A percentile compares a stretch with the other conserved stretches of the same genome.
These are phyloP conservation scores for Acheta domesticus DNA, from an alignment of 2,888 invertebrate species.

Conservation along the genomic window DNA sequence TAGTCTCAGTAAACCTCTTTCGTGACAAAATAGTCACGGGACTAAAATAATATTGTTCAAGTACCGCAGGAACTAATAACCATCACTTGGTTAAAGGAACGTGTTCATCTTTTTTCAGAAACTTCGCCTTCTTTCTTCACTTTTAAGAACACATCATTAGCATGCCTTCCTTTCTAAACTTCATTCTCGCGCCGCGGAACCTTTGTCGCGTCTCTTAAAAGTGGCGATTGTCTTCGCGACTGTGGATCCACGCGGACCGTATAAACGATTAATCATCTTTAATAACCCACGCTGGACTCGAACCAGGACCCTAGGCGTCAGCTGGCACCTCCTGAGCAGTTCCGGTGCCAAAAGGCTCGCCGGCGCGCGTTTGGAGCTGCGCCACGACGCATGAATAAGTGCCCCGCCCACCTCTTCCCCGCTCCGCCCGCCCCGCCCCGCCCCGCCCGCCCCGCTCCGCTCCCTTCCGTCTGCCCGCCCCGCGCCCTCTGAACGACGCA, in stretches of 20 bases:
- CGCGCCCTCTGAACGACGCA: not conserved
- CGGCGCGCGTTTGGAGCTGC: not conserved
- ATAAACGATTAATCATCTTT: conserved; percentile 1
- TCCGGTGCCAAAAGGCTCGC: conserved; percentile 18
- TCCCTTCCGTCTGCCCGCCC: not conserved
- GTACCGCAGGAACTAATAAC: no score
- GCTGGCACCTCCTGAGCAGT: conserved; percentile 1
- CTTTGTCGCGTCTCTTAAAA: not conserved
- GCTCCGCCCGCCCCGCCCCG: not conserved
- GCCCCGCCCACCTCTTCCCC: not conserved
- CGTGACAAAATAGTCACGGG: no score
- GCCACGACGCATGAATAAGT: conserved; percentile 18
- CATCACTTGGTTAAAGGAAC: no score
- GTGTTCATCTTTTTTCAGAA: no score
- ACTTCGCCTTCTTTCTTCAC: no score
- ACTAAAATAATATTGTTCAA: no score
- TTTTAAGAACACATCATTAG: no score
- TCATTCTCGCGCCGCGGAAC: no score
- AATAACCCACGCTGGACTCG: conserved; percentile 1
- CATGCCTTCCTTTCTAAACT: no score
- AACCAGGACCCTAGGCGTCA: conserved; percentile 18
- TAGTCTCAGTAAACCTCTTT: no score
- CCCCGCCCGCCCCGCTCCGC: not conserved
- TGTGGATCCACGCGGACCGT: not conserved
- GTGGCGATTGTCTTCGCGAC: conserved; percentile 1